These are phyloP conservation scores for Iselma pallidipennis DNA, from an alignment of 2,888 invertebrate species.

Conservation along the genomic window DNA sequence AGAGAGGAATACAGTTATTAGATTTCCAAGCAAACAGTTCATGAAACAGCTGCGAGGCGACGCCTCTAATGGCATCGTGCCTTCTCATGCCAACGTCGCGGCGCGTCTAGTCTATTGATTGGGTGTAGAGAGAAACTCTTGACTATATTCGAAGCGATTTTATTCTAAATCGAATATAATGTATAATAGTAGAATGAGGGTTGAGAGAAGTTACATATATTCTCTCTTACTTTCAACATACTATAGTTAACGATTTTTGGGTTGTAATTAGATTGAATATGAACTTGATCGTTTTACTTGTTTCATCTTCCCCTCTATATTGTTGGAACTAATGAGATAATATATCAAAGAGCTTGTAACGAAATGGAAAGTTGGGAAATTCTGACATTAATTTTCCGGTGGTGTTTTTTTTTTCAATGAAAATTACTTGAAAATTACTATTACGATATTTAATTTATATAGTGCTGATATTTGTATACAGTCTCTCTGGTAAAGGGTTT, in stretches of 20 bases:
- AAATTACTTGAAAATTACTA: not conserved
- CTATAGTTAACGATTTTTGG: not conserved
- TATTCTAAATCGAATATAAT: not conserved
- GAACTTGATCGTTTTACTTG: not conserved
- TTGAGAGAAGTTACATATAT: not conserved
- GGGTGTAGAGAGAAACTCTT: not conserved
- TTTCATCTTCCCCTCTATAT: not conserved
- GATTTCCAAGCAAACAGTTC: constrained; percentile 54
- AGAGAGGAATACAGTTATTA: constrained; percentile 48
- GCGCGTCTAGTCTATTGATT: constrained; percentile 52
- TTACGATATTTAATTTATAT: not conserved
- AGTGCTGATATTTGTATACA: not conserved
- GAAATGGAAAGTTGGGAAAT: not conserved
- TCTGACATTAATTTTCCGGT: not conserved
- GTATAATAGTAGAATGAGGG: not conserved
- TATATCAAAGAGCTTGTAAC: not conserved
- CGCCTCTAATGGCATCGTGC: constrained; percentile 45
- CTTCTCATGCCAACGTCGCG: constrained; percentile 41
- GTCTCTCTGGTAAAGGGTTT: not conserved
- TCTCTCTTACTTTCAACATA: not conserved
- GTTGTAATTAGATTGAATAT: not conserved
- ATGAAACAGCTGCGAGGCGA: constrained; percentile 53
- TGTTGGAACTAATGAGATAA: not conserved
- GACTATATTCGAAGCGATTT: constrained; percentile 1
- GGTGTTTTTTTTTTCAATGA: too few relatives aligned